phyloP scores from a whole-genome alignment of 2,888 invertebrate species.

The Zaprionus obscuricornis region DNA sequence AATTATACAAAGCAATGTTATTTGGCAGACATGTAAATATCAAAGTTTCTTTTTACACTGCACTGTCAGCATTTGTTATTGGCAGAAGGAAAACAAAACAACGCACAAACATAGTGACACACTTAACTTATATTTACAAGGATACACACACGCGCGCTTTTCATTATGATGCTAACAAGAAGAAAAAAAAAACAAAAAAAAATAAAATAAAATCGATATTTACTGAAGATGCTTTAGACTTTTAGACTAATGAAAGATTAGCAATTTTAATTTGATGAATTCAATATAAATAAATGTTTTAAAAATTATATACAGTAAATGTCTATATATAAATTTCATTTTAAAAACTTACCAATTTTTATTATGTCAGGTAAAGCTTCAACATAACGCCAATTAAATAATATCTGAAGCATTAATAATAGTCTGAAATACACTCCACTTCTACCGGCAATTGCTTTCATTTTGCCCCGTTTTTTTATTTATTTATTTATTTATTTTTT shows the following conservation, averaged over 20 bases:
- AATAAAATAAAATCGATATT: conserved; percentile 79
- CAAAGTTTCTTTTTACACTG: no score
- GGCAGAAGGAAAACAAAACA: conserved; percentile 37
- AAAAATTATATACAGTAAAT: no score
- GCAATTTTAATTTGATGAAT: no score
- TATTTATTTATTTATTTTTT: no score
- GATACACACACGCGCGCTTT: conserved; percentile 49
- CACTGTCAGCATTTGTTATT: background rate
- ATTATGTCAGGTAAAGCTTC: conserved; percentile 79
- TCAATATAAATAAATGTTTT: no score
- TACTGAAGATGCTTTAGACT: conserved; percentile 34
- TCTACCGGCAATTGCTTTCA: conserved; percentile 28
- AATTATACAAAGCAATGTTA: no score
- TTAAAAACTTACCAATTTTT: conserved; percentile 78
- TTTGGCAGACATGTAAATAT: background rate
- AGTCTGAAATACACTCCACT: conserved; percentile 26
- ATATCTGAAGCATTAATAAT: conserved; percentile 45
- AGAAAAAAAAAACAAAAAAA: no score
- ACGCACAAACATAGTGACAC: conserved; percentile 40
- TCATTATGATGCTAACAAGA: conserved; percentile 49
- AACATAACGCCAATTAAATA: conserved; percentile 28
- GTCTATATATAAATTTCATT: no score
- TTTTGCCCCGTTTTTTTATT: conserved; percentile 32
- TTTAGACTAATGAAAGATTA: conserved; percentile 10
- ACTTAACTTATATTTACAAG: conserved; percentile 24